phyloP scores from a whole-genome alignment of 2,888 invertebrate species.

The Rugalucina vietnamica region DNA sequence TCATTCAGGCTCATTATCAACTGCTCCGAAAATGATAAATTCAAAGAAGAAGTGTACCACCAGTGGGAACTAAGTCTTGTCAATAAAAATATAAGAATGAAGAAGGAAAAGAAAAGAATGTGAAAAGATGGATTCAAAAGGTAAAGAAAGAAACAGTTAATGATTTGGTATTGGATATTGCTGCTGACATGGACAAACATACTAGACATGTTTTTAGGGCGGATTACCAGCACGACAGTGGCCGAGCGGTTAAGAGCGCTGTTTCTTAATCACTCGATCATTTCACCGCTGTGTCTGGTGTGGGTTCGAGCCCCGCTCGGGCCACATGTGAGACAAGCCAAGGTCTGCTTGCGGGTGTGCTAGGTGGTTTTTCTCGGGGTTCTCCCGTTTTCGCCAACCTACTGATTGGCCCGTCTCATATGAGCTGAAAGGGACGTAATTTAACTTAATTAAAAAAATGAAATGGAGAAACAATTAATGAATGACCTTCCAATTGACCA shows the following conservation, averaged over 20 bases:
- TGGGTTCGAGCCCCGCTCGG: no score
- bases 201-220: constrained; percentile 26
- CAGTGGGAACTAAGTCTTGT: constrained; percentile 40
- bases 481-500: constrained; percentile 39
- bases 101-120: background rate
- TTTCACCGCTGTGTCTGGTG: no score
- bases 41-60: constrained; percentile 2
- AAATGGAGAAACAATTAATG: constrained; percentile 7
- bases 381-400: no score
- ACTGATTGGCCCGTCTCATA: no score
- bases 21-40: background rate
- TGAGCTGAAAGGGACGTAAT: no score
- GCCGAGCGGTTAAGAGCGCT: no score
- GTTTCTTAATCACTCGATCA: no score
- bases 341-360: no score
- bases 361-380: no score
- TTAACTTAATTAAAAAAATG: no score
- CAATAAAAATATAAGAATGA: constrained; percentile 21
- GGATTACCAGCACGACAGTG: constrained; percentile 31
- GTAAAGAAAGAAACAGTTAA: background rate
- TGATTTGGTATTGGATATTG: constrained; percentile 3
- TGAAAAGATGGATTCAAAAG: constrained; percentile 25
- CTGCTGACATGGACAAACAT: background rate
- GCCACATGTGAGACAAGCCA: no score
- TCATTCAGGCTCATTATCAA: background rate